Conservation (phyloP, 2,888 invertebrate genomes). For the Ommatoiulus sabulosus region DNA sequence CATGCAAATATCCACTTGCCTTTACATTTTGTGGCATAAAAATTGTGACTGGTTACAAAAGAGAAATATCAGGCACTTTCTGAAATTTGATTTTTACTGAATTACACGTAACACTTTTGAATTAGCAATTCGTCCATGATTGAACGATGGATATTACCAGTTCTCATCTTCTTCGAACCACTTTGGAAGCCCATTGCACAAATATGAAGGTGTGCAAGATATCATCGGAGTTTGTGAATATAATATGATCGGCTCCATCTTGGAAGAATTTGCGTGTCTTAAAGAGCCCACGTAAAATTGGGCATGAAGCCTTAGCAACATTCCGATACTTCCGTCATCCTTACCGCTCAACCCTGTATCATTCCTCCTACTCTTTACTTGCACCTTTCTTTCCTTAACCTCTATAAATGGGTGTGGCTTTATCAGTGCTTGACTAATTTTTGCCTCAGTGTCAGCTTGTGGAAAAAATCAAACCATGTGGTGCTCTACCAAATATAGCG, state of each 20-base stretch:
- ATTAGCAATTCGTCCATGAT: too few relatives aligned
- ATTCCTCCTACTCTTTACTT: constrained; percentile 9
- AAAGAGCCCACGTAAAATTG: neutral
- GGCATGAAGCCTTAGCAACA: neutral
- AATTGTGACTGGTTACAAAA: too few relatives aligned
- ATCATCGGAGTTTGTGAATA: neutral
- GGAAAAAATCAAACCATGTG: neutral
- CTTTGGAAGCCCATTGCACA: neutral
- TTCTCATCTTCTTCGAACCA: neutral
- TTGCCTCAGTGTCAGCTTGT: neutral
- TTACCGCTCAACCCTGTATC: neutral
- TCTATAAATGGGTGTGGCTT: constrained; percentile 43
- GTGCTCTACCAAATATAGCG: neutral
- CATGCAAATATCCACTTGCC: too few relatives aligned
- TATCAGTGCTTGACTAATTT: constrained; percentile 40
- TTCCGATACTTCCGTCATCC: neutral
- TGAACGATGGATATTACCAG: neutral
- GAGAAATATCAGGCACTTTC: too few relatives aligned
- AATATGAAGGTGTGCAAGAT: neutral
- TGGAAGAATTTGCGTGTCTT: neutral
- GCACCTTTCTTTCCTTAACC: constrained; percentile 37
- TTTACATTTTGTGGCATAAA: too few relatives aligned
- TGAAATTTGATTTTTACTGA: too few relatives aligned
- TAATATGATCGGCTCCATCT: neutral
- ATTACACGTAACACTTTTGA: too few relatives aligned